Base-by-base conservation (phyloP, 2,888 invertebrate genomes). In the Pardosa pseudoannulata region DNA sequence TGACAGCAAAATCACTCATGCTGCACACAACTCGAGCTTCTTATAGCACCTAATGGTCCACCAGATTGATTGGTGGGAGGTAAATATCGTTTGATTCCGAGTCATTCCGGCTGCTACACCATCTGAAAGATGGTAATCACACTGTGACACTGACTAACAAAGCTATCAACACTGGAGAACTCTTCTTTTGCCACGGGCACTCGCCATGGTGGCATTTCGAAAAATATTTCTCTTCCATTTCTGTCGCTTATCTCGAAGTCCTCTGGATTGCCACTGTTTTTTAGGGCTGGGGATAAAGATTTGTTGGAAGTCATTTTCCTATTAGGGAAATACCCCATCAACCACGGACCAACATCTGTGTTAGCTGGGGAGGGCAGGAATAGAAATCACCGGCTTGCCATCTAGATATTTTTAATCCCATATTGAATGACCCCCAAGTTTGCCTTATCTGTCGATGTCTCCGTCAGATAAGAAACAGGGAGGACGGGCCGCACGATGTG, bases 391-490 rank as follows among this genome's bases (percentile, higher is more conserved):
- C n/a, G 23, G 11, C 5, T 23, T 23, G 23, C 56, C 56, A 56
- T 56, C 56, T 23, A 56, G n/a, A 56, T 23, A 56, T 23, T 56
- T 56, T 56, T 56, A 56, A 56, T 56, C 56, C 56, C 3, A 56
- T 56, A 56, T 23, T 3, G 23, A 56, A 56, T 56, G 56, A 56
- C 56, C 56, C 56, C 23, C 56, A 56, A 56, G 56, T 56, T n/a
- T 1, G 56, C 11, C 3, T 56, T 56, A 56, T 56, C 56, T 56
- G 3, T 11, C 6, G 19, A 56, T 56, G 56, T 56, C 56, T 1
- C 56, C 3, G 56, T 5, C 1, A 56, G 56, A 56, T 56, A 56
- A 56, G 56, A 23, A 19, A 7, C n/a, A 23, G 1, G 23, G 56
- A 56, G 56, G 56, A 56, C 56, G 23, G n/a, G 23, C 56, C 16